phyloP scores from a whole-genome alignment of 2,888 invertebrate genomes.

The Calliopum simillimum region DNA sequence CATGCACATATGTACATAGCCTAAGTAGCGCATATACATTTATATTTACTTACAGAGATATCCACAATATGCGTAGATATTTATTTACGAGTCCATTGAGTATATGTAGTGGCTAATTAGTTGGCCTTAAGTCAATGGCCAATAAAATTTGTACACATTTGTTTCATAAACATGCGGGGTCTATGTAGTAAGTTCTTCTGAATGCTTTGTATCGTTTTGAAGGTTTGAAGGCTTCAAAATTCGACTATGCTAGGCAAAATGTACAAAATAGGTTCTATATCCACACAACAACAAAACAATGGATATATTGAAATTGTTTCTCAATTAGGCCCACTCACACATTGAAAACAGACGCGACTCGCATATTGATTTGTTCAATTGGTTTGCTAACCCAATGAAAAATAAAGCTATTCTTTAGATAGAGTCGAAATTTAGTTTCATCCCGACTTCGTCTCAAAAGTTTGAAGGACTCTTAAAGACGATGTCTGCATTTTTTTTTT shows the following conservation, averaged over 20 bases:
- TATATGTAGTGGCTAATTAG: constrained; percentile 20
- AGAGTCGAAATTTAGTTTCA: too few species aligned
- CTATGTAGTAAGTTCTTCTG: too few species aligned
- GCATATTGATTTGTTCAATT: constrained; percentile 20
- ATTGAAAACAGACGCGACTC: constrained; percentile 20
- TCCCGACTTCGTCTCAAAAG: too few species aligned
- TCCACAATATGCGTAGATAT: neutral
- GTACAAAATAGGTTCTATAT: too few species aligned
- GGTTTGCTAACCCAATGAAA: too few species aligned
- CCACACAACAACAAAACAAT: neutral
- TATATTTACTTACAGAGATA: neutral
- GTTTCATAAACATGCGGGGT: constrained; percentile 14
- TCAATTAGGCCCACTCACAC: constrained; percentile 31
- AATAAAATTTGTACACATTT: constrained; percentile 22
- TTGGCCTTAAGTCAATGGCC: constrained; percentile 30
- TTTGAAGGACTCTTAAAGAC: too few species aligned
- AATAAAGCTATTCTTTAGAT: too few species aligned
- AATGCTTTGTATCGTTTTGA: neutral
- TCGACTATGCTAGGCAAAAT: too few species aligned
- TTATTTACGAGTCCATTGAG: constrained; percentile 7
- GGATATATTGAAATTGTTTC: constrained; percentile 24
- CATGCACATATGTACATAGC: neutral
- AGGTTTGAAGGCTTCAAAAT: too few species aligned
- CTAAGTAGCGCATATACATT: neutral
- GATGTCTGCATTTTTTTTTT: too few species aligned